These are phyloP conservation scores for Drosophila antonietae DNA, from an alignment of 2,888 invertebrate genomes.

Conservation along the genomic window DNA sequence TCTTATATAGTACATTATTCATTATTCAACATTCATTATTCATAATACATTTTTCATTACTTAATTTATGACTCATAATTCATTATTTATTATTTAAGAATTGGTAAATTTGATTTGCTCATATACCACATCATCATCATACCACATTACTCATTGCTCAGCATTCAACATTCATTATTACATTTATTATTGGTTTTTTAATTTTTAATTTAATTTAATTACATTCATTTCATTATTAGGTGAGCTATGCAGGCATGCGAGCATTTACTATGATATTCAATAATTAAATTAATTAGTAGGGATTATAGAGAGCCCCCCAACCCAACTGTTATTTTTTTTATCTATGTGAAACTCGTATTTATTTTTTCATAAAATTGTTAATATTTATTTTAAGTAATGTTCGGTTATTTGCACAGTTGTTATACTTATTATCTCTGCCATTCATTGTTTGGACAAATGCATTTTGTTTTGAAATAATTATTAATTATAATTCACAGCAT, in stretches of 20 bases:
- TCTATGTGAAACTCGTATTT: neutral
- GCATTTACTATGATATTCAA: neutral
- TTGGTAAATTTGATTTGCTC: too few relatives aligned
- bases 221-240: neutral
- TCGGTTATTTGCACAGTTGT: slow-evolving; percentile 15
- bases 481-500: slow-evolving; percentile 55
- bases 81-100: neutral
- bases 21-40: neutral
- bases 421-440: slow-evolving; percentile 27
- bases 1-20: too few relatives aligned
- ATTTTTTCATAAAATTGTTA: neutral
- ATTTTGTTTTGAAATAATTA: slow-evolving; percentile 64
- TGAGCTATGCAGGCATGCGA: neutral
- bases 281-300: slow-evolving; percentile 4
- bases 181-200: too few relatives aligned
- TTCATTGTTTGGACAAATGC: slow-evolving; percentile 36
- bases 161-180: neutral
- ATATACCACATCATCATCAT: neutral
- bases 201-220: too few relatives aligned
- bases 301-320: neutral
- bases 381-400: slow-evolving; percentile 34
- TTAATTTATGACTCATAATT: neutral
- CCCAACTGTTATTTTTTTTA: neutral
- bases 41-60: neutral
- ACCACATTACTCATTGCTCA: neutral